Evolutionary conservation across 2,888 invertebrate species (phyloP).

Genomic region (Eilema caniola): DNA sequence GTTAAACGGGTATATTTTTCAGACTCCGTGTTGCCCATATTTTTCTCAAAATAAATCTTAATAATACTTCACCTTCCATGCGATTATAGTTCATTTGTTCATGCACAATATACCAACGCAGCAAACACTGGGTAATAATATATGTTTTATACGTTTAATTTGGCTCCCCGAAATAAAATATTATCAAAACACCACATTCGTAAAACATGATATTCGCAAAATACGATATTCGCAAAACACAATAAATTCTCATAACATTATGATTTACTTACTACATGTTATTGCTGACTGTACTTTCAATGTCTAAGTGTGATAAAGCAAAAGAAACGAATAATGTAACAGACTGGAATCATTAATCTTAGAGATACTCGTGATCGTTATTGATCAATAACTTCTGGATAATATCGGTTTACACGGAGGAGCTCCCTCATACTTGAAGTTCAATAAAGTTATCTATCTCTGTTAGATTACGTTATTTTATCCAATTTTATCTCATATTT

Average conservation of each 20-base stretch:
- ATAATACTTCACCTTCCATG: neutral
- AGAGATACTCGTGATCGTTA: conserved; percentile 25
- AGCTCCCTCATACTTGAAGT: neutral
- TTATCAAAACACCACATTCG: too few relatives aligned
- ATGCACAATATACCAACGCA: neutral
- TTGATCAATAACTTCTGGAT: conserved; percentile 38
- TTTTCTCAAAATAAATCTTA: neutral
- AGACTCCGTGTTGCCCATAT: neutral
- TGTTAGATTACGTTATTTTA: neutral
- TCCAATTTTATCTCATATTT: neutral
- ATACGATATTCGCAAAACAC: too few relatives aligned
- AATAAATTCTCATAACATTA: too few relatives aligned
- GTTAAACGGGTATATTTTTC: neutral
- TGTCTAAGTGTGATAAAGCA: conserved; percentile 1
- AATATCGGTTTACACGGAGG: conserved; percentile 11
- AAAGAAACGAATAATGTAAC: conserved; percentile 13
- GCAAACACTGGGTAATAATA: too few relatives aligned
- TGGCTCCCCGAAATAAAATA: too few relatives aligned
- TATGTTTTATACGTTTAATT: too few relatives aligned
- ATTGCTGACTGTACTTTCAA: neutral
- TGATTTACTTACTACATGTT: neutral
- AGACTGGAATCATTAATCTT: conserved; percentile 36
- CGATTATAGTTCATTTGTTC: neutral
- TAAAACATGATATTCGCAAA: too few relatives aligned
- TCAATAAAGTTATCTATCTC: neutral